Conservation (phyloP, 2,113 vertebrate genomes). For the Campylomormyrus numenius region DNA sequence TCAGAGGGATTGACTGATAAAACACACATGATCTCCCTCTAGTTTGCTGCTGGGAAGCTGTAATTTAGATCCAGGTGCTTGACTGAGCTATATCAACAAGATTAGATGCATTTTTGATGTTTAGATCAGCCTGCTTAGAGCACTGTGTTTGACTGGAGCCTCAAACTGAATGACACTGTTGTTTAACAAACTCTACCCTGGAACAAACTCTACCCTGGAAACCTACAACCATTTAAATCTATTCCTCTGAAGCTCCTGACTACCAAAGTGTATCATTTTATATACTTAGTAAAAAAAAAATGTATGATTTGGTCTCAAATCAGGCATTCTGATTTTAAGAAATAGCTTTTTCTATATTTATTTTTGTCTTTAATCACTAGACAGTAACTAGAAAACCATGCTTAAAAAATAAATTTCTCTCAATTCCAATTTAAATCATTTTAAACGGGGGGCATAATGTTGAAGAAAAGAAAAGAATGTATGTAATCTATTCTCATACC, state of each 20-base stretch:
- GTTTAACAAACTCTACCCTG: conserved; percentile 11
- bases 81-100: background rate
- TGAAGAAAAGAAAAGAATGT: background rate
- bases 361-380: background rate
- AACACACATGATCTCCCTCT: background rate
- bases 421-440: background rate
- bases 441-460: background rate
- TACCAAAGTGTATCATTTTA: background rate
- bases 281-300: background rate
- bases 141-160: background rate
- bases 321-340: background rate
- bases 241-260: background rate
- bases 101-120: conserved; percentile 11
- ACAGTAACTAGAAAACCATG: background rate
- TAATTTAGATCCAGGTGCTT: background rate
- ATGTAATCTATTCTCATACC: background rate
- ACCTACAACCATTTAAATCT: background rate
- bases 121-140: background rate
- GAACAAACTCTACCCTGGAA: background rate
- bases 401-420: background rate
- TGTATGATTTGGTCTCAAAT: background rate
- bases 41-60: background rate
- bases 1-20: background rate
- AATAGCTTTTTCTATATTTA: background rate
- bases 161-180: conserved; percentile 9